Percentiles rank a stretch among this genome's conserved stretches.
Evolutionary conservation across 2,113 vertebrate genomes (phyloP).

Genomic region (Rhinoptilus africanus): DNA sequence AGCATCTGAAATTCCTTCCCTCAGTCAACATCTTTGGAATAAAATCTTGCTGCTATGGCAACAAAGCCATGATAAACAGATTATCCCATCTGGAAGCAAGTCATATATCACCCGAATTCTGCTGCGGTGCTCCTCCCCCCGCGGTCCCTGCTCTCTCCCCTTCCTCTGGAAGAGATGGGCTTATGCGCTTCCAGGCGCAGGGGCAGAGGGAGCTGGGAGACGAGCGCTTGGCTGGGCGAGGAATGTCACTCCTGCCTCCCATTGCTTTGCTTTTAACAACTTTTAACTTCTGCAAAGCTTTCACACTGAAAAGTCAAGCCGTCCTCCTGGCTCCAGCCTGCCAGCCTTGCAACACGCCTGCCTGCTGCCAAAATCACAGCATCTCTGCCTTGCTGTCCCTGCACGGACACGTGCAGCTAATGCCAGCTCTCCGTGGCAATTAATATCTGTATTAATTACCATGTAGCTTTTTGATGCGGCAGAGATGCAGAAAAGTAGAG

Average conservation of each 20-base stretch:
- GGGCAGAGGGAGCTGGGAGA: accelerated
- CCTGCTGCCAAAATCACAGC: neutral
- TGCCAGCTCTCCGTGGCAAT: neutral
- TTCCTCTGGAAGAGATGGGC: too few species aligned
- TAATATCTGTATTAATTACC: neutral
- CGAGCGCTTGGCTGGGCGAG: accelerated
- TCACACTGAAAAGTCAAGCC: too few species aligned
- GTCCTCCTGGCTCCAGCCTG: neutral
- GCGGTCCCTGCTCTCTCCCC: neutral
- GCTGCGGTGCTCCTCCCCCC: neutral
- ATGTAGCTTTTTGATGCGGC: neutral
- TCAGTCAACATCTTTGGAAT: neutral
- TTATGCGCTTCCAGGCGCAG: neutral
- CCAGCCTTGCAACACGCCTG: neutral
- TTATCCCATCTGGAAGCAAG: neutral
- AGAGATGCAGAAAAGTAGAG: neutral
- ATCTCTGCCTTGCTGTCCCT: neutral
- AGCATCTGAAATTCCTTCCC: neutral
- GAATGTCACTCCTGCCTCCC: accelerated
- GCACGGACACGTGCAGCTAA: neutral
- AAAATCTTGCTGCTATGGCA: neutral
- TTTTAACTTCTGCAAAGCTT: neutral
- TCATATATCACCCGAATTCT: neutral
- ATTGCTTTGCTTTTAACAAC: neutral
- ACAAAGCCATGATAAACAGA: neutral